Evolutionary conservation across 2,113 vertebrate genomes (phyloP).

Genomic region (Megatriorchis doriae): DNA sequence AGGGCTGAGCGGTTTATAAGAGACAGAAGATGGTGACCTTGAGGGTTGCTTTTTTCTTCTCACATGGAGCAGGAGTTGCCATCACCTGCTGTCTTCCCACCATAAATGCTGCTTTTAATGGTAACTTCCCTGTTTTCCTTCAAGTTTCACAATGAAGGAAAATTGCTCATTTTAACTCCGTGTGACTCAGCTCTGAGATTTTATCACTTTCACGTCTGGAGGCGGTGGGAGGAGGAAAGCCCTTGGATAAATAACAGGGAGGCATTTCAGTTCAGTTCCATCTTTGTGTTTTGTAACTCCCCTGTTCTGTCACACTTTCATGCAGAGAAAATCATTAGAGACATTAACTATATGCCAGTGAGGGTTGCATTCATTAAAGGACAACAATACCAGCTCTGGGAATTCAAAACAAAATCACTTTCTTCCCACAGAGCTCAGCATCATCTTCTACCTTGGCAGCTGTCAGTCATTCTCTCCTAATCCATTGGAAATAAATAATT

Average conservation of each 20-base stretch:
- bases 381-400: not conserved
- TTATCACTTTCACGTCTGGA: slow-evolving; percentile 8
- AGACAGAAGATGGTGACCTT: not conserved
- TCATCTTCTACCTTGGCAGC: not conserved
- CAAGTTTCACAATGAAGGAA: not conserved
- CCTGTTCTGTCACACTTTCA: not conserved
- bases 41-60: not conserved
- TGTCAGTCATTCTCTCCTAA: not conserved
- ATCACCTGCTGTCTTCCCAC: not conserved
- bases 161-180: slow-evolving; percentile 4
- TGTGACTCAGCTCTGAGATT: not conserved
- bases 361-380: not conserved
- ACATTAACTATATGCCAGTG: not conserved
- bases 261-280: not conserved
- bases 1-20: not conserved
- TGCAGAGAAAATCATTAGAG: not conserved
- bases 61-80: not conserved
- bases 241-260: not conserved
- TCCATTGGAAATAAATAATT: not conserved
- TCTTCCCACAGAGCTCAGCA: not conserved
- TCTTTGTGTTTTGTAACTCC: not conserved
- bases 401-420: not conserved
- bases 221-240: slow-evolving; percentile 15
- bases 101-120: not conserved
- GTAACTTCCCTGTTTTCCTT: slow-evolving; percentile 11